Base-by-base conservation (phyloP, 2,797 vertebrate species). In the Leucoraja ocellata region DNA sequence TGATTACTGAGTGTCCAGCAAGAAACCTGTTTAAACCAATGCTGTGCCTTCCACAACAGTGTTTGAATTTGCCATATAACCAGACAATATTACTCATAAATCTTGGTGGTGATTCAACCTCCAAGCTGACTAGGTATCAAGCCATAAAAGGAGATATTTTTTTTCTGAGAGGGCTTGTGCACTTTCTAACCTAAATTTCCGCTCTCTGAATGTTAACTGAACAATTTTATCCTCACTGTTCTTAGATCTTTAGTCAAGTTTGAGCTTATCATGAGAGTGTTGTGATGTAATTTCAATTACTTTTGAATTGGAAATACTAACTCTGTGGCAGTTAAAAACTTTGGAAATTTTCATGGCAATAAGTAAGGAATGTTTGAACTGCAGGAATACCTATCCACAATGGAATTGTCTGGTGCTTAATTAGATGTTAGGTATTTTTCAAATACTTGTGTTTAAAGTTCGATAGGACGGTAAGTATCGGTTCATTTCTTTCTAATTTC, bases 61-160 rank as follows among this genome's bases (percentile, higher is more conserved):
- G 25, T n/a, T 92, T 76, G 9, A 13, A 74, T n/a, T 39, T n/a
- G 46, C 36, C 46, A 28, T 58, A 68, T 92, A 28, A 28, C 68
- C 36, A 54, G 39, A 39, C 39, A 46, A 74, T 76, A 14, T 76
- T 92, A 28, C 71, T 54, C 23, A 92, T 92, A 74, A 92, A 92
- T 92, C 71, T 54, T n/a, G 84, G 65, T 36, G 14, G 61, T 65
- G 61, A 92, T 21, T 58, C 73, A n/a, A 54, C 36, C 46, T 74
- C 71, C 46, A 36, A 36, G 10, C 90, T 73, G 90, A 73, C 90
- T 76, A 39, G 90, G 36, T 54, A 92, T 74, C 71, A 74, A 28
- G 36, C 90, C 90, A 92, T 92, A 92, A 92, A 92, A 92, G 90
- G 90, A 92, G 90, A 92, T 92, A 4, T 92, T 71, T 76, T 39